Evolutionary conservation across 2,888 invertebrate species (phyloP).

Genomic region (Drosophila borborema): DNA sequence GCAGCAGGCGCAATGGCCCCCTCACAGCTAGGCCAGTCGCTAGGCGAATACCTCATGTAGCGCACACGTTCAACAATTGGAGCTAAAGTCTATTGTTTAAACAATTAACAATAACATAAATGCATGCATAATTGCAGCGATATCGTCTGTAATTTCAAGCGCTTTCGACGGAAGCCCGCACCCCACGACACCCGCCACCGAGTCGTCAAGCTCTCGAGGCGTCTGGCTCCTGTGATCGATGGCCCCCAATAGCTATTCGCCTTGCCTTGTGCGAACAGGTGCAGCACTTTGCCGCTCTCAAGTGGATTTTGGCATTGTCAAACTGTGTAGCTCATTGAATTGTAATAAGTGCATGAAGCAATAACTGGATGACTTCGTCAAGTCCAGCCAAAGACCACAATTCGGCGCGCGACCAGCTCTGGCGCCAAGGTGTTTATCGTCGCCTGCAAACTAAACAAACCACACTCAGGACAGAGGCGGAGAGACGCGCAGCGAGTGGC

Average conservation of each 20-base stretch:
- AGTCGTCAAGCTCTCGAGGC: slow-evolving; percentile 47
- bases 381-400: background rate
- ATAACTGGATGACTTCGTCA: background rate
- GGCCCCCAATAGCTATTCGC: background rate
- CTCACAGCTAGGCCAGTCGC: background rate
- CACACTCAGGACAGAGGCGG: slow-evolving; percentile 27
- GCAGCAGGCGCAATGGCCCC: background rate
- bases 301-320: slow-evolving; percentile 53
- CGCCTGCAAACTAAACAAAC: slow-evolving; percentile 74
- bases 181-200: slow-evolving; percentile 70
- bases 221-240: slow-evolving; percentile 23
- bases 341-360: slow-evolving; percentile 27
- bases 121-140: slow-evolving; percentile 61
- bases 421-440: slow-evolving; percentile 78
- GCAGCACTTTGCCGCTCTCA: slow-evolving; percentile 29
- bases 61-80: slow-evolving; percentile 45
- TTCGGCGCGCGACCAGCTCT: slow-evolving; percentile 24
- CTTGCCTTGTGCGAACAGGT: slow-evolving; percentile 33
- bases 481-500: background rate
- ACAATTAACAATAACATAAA: slow-evolving; percentile 78
- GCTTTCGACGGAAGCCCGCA: slow-evolving; percentile 63
- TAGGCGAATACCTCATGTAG: slow-evolving; percentile 46
- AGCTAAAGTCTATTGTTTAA: slow-evolving; percentile 64
- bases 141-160: slow-evolving; percentile 73
- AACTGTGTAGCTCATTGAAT: slow-evolving; percentile 22